Base-by-base conservation (phyloP, 2,797 vertebrate species). In the Aselliscus stoliczkanus region DNA sequence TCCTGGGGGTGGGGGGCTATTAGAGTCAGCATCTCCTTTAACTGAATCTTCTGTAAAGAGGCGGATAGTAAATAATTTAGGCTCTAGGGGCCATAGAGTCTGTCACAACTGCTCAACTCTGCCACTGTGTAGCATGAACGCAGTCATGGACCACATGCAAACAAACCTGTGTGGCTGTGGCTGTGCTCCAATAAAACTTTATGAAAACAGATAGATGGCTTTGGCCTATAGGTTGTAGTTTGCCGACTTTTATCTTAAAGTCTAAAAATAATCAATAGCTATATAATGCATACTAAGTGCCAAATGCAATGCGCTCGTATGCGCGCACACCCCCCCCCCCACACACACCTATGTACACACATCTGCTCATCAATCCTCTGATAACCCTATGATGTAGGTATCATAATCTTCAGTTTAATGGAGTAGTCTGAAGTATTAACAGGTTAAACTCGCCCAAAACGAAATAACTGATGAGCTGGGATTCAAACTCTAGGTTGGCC, bases 1-100 rank as follows among this genome's bases (percentile, higher is more conserved):
- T 42, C 42, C 42, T 42, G 29, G 67, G 34, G 17, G 1, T 0
- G 7, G 14, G 15, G 11, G 23, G 5, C 18, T 29, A 11, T 39
- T 37, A 70, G 47, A 81, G 13, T 31, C 20, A 18, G 18, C 8
- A 21, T 93, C 77, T 76, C 47, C 60, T 42, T 60, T 54, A 87
- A 69, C 29, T 39, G 58, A 89, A 23, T 50, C 44, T 58, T 86
- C 62, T 23, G 11, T 50, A 60, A 84, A 69, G n/a, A 70, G 44
- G 25, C 5, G 58, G 21, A 29, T 4, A n/a, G 34, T 27, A 72
- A 65, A 79, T 29, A 70, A 37, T 65, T 52, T 82, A 54, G 87
- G 17, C 2, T 52, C 21, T 52, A 58, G 11, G 13, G 34, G 1
- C 37, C 15, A 7, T 27, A 9, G 0, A 27, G 20, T 58, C 4